These are phyloP conservation scores for Eupeodes corollae DNA, from an alignment of 1,140 invertebrate genomes.

Conservation along the genomic window DNA sequence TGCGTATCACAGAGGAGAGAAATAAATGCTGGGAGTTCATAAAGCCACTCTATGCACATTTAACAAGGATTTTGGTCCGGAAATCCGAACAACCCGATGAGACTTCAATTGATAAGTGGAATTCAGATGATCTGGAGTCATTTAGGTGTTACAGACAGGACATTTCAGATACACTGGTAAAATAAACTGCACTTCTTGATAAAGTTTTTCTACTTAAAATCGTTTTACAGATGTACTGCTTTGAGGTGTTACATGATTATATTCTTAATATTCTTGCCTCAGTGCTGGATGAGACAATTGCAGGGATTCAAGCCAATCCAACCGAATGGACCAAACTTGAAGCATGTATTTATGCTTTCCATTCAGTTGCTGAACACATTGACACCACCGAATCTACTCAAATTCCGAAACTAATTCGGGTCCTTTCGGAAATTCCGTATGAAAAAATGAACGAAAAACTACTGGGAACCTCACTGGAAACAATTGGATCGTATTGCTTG, in stretches of 20 bases:
- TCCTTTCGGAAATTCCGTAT: slow-evolving; percentile 56
- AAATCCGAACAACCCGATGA: slow-evolving; percentile 35
- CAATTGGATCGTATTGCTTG: slow-evolving; percentile 66
- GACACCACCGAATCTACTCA: slow-evolving; percentile 49
- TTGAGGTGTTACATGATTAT: slow-evolving; percentile 58
- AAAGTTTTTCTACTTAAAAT: background rate
- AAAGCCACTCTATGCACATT: slow-evolving; percentile 32
- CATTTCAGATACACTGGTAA: slow-evolving; percentile 74
- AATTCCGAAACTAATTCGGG: slow-evolving; percentile 53
- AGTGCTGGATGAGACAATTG: slow-evolving; percentile 43
- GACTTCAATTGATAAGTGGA: slow-evolving; percentile 30
- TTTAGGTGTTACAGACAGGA: slow-evolving; percentile 87
- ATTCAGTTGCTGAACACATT: slow-evolving; percentile 66
- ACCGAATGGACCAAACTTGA: slow-evolving; percentile 44
- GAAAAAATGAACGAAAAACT: slow-evolving; percentile 46
- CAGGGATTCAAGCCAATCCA: slow-evolving; percentile 37
- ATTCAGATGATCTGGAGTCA: slow-evolving; percentile 66
- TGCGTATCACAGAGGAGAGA: slow-evolving; percentile 23
- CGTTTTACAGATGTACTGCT: slow-evolving; percentile 62
- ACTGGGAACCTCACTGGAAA: slow-evolving; percentile 57
- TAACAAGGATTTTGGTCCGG: slow-evolving; percentile 28
- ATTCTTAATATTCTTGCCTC: slow-evolving; percentile 53
- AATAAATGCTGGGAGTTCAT: slow-evolving; percentile 30
- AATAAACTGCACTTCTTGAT: slow-evolving; percentile 12
- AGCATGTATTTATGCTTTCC: slow-evolving; percentile 70